Conservation (phyloP, 2,797 vertebrate species). For the Neosilurus hyrtlii region DNA sequence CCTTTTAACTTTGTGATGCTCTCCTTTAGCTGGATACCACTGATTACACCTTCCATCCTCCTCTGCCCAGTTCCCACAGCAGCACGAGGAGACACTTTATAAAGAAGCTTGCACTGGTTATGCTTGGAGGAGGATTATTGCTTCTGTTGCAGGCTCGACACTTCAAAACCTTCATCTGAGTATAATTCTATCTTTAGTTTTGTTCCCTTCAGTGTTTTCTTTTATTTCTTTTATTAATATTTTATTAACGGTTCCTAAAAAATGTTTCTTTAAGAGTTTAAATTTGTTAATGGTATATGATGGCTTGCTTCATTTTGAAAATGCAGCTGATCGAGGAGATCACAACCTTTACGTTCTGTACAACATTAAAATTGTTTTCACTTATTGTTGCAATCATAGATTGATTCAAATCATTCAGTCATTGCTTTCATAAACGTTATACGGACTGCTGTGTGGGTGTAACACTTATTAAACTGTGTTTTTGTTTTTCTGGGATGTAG, state of each 20-base stretch:
- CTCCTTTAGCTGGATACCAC: slow-evolving; percentile 70
- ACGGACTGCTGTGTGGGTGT: background rate
- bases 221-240: slow-evolving; percentile 9
- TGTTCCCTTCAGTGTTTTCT: slow-evolving; percentile 27
- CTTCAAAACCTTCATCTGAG: slow-evolving; percentile 41
- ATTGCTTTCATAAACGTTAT: background rate
- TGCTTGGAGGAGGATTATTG: slow-evolving; percentile 73
- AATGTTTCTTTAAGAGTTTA: background rate
- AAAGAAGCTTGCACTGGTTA: slow-evolving; percentile 64
- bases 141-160: slow-evolving; percentile 63
- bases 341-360: background rate
- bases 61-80: slow-evolving; percentile 54
- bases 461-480: background rate
- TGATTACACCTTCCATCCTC: slow-evolving; percentile 67
- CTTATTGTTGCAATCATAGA: background rate
- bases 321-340: background rate
- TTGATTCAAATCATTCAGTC: background rate
- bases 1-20: slow-evolving; percentile 43
- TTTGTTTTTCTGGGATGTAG: slow-evolving; percentile 28
- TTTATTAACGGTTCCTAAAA: background rate
- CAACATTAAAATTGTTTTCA: background rate
- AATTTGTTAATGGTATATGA: slow-evolving; percentile 3
- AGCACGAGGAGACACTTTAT: slow-evolving; percentile 62
- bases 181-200: slow-evolving; percentile 32
- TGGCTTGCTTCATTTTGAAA: slow-evolving; percentile 25